Base-by-base conservation (phyloP, 2,113 vertebrate species). In the Pelusios castaneus region DNA sequence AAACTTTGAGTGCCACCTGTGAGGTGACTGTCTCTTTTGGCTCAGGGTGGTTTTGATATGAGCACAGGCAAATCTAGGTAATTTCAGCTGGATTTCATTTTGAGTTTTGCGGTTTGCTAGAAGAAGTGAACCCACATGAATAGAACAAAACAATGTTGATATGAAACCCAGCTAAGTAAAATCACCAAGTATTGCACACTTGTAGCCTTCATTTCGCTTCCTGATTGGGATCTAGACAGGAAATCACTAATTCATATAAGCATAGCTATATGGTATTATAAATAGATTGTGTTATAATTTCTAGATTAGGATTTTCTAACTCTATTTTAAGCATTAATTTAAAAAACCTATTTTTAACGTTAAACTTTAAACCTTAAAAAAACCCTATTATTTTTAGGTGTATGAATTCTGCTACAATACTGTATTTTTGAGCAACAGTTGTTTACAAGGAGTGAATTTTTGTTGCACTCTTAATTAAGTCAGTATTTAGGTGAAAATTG, bases 31-130 rank as follows among this genome's bases (percentile, higher is more conserved):
- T 0, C 54, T 8, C 55, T 3, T 4, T 80, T 2, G 2, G 7
- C 25, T 45, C 27, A 24, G 73, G 41, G 45, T 45, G 3, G 21
- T 22, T 7, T 3, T 67, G 0, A 0, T 51, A 29, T 0, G 0
- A 70, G 6, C 41, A 38, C 58, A 0, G 0, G 3, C 52, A 16
- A 52, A 1, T 9, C 17, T 1, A 25, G 25, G 14, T 9, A 10
- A 5, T 51, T 17, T 13, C 2, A 1, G 17, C 0, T 17, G 29
- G 73, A 10, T 56, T 81, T 87, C 38, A 10, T 63, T 56, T 52
- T 56, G 9, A 54, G 5, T 0, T 0, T 0, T 70, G 63, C 22
- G 22, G 41, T 76, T 25, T 76, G 73, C 25, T 45, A 45, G 25
- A 76, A 45, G 11, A 22, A 11, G 12, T 4, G 41, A 76, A 29